A percentile compares a stretch with the other conserved stretches of the same genome.
Conservation (phyloP, 2,888 invertebrate genomes). For the Apomyelois bistriatella region DNA sequence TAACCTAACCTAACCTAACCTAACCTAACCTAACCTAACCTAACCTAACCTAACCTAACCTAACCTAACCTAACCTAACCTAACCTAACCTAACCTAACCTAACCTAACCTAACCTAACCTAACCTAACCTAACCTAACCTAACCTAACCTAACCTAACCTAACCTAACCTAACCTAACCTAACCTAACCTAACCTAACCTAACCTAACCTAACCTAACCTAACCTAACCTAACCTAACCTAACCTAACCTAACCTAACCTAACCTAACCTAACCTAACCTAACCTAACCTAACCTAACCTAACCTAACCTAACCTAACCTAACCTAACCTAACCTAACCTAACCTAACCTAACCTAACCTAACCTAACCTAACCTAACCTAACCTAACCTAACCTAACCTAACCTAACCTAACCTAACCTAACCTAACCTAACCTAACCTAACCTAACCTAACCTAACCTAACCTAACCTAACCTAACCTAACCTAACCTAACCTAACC, state of each 20-base stretch:
- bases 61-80: conserved; percentile 29
- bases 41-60: conserved; percentile 30
- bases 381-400: conserved; percentile 24
- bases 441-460: conserved; percentile 24
- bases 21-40: conserved; percentile 28
- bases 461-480: conserved; percentile 24
- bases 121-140: conserved; percentile 25
- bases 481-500: conserved; percentile 20
- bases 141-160: conserved; percentile 25
- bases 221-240: conserved; percentile 26
- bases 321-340: conserved; percentile 22
- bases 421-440: conserved; percentile 23
- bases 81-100: conserved; percentile 26
- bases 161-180: conserved; percentile 27
- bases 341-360: conserved; percentile 24
- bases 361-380: conserved; percentile 26
- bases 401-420: conserved; percentile 23
- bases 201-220: conserved; percentile 22
- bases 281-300: conserved; percentile 24
- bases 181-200: conserved; percentile 26
- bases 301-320: conserved; percentile 17
- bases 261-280: conserved; percentile 21
- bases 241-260: conserved; percentile 27
- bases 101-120: conserved; percentile 22
- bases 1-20: conserved; percentile 31